Evolutionary conservation across 2,797 vertebrate species (phyloP).

Genomic region (Galago senegalensis): DNA sequence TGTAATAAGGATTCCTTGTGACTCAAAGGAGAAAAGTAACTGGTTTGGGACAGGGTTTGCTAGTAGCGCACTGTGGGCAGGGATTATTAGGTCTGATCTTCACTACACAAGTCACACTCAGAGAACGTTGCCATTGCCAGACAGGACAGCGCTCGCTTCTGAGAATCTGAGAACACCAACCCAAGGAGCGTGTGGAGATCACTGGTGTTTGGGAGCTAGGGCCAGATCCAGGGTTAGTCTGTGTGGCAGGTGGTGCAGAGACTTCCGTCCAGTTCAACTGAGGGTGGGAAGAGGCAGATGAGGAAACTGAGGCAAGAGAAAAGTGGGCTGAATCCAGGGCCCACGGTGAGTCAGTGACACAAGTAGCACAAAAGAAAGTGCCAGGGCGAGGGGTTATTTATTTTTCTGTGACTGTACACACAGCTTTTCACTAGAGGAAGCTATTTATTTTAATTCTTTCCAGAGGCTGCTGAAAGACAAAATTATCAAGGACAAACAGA

Average conservation of each 20-base stretch:
- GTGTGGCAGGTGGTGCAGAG: background rate
- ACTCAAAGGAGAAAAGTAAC: conserved; percentile 49
- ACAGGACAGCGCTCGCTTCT: rapidly evolving
- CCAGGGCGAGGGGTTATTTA: background rate
- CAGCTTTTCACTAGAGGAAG: background rate
- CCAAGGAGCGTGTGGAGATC: background rate
- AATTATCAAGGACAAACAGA: background rate
- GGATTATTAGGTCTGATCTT: conserved; percentile 29
- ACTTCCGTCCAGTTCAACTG: background rate
- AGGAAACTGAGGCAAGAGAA: background rate
- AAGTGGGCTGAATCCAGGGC: background rate
- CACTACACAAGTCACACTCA: conserved; percentile 2
- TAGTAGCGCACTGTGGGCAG: background rate
- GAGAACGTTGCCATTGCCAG: background rate
- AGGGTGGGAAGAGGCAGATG: background rate
- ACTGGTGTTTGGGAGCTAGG: background rate
- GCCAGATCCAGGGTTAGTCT: background rate
- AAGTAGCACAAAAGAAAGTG: background rate
- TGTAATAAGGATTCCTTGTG: background rate
- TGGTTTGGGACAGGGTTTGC: background rate
- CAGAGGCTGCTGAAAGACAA: background rate
- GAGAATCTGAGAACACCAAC: background rate
- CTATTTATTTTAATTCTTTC: background rate
- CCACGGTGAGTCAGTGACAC: background rate
- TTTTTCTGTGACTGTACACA: background rate